Percentiles rank a stretch among this genome's conserved stretches.
Conservation (phyloP, 2,888 invertebrate species). For the Chrysotoxum bicinctum region DNA sequence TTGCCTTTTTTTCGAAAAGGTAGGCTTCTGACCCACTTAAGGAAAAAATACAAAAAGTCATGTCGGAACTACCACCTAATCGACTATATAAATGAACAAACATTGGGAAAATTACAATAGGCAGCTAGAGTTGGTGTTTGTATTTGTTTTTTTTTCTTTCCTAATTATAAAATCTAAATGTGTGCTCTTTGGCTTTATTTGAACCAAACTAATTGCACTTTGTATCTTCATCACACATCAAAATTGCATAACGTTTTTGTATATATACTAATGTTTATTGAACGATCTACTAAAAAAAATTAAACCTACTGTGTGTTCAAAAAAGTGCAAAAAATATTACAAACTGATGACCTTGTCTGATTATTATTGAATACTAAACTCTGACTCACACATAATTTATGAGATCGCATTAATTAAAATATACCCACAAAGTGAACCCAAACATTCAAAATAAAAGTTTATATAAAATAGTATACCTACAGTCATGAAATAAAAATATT, state of each 20-base stretch:
- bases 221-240: neutral
- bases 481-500: no score
- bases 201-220: slow-evolving; percentile 15
- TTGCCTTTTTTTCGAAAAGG: neutral
- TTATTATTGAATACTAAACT: neutral
- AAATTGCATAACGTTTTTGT: neutral
- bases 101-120: neutral
- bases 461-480: neutral
- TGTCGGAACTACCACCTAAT: neutral
- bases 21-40: neutral
- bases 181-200: slow-evolving; percentile 10
- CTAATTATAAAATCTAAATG: neutral
- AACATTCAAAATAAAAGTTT: no score
- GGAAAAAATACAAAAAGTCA: neutral
- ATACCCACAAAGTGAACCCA: neutral
- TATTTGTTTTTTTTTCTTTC: neutral
- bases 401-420: neutral
- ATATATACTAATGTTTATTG: slow-evolving; percentile 4
- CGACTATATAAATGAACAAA: neutral
- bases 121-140: neutral
- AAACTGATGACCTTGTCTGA: slow-evolving; percentile 18
- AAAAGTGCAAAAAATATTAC: slow-evolving; percentile 1
- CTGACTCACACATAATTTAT: neutral
- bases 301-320: slow-evolving; percentile 1
- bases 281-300: slow-evolving; percentile 1